Evolutionary conservation across 30 jellyfish, hydroid and myxozoan genomes (phyloP), one percentile per base, ranked within the genome.

Genomic region (Aurelia sp.): DNA sequence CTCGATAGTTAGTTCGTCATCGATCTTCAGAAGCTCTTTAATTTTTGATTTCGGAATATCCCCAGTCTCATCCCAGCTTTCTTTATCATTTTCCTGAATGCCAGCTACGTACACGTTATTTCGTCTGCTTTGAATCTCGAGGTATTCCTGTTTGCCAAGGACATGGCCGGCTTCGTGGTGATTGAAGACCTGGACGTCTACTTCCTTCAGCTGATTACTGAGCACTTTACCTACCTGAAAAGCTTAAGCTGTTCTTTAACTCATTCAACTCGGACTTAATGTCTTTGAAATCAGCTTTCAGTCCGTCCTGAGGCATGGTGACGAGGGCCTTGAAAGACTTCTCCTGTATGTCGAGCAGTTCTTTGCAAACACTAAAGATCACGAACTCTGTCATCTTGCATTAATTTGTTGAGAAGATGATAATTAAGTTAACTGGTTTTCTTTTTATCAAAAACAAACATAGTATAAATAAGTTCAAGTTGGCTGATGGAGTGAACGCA

Each of bases 21-120:
- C 11, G 11, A 41, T 41, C 80, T 21, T 69, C 65, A 69, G 80
- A 7, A 69, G 80, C 65, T 69, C 80, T 41, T 69, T 69, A 35
- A 30, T 69, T 69, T 69, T 69, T 2, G 80, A 31, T 13, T 69
- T 69, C 65, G 37, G 65, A 69, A 69, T 60, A n/a, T n/a, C n/a
- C n/a, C n/a, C n/a, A n/a, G n/a, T n/a, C n/a, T n/a, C n/a, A n/a
- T n/a, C n/a, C n/a, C n/a, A n/a, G n/a, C n/a, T n/a, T n/a, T n/a
- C n/a, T n/a, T n/a, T n/a, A n/a, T n/a, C n/a, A n/a, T n/a, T n/a
- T n/a, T n/a, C n/a, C n/a, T n/a, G n/a, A n/a, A n/a, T n/a, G n/a
- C n/a, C n/a, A n/a, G n/a, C n/a, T n/a, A n/a, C n/a, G n/a, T n/a
- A n/a, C n/a, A n/a, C n/a, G n/a, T n/a, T n/a, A n/a, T n/a, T n/a